Base-by-base conservation (phyloP, 1,140 invertebrate genomes). In the Drosophila tani region DNA sequence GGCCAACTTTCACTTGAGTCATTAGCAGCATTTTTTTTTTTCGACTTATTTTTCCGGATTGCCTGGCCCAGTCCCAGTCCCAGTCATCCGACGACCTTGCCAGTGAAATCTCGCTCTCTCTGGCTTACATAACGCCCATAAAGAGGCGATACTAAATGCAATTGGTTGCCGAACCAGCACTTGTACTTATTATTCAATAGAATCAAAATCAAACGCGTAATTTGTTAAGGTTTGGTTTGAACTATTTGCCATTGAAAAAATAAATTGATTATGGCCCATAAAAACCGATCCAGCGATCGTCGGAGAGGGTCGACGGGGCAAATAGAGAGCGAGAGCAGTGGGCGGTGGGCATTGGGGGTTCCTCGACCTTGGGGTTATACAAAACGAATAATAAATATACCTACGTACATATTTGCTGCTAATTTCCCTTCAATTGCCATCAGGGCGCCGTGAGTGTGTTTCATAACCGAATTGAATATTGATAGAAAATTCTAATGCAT, bases 1-100 rank as follows among this genome's bases (percentile, higher is more conserved):
- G 71, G 71, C 71, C 63, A 69, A 64, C 58, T 69, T 81, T 79
- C 49, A 57, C 63, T 80, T 74, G 67, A 60, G 40, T 38, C 46
- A 47, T 43, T 40, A 56, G 68, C 41, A 35, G 32, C 9, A n/a
- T 53, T 40, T n/a, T 35, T 17, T 53, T 53, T 55, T 53, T 53
- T 9, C 24, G 12, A 69, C 32, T 47, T 47, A 57, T 57, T 71
- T 71, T 70, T 70, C 66, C 51, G 66, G 66, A 17, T 58, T 58
- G 67, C 67, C 67, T 59, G 67, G 63, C 63, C 67, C 49, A 55
- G 66, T 69, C 62, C 47, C 43, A 60, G 63, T 66, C 27, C 19
- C 46, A 53, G 38, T 17, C 66, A 50, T 63, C 24, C 19, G n/a
- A 73, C 45, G 67, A 71, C 69, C 69, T 73, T 73, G 69, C 27